Conservation (phyloP, 2,888 invertebrate genomes). For the Onthophagus sagittarius region DNA sequence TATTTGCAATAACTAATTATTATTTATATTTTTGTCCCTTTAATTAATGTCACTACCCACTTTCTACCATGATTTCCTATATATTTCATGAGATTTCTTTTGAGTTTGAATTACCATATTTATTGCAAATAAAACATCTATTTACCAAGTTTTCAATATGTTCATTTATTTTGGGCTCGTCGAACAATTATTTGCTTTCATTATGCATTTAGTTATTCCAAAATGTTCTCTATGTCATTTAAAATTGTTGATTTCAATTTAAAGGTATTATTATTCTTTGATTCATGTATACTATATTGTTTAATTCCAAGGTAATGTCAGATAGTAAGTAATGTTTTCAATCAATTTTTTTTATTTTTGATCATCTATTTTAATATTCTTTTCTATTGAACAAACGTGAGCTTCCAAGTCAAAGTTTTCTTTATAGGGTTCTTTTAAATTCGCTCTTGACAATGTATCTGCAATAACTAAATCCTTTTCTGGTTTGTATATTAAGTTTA, state of each 20-base stretch:
- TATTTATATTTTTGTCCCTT: too few species aligned
- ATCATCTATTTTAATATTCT: neutral
- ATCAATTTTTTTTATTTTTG: too few species aligned
- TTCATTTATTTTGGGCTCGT: slow-evolving; percentile 24
- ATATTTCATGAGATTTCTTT: neutral
- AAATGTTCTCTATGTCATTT: slow-evolving; percentile 30
- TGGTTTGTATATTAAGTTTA: slow-evolving; percentile 25
- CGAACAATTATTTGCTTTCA: slow-evolving; percentile 29
- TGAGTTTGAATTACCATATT: neutral
- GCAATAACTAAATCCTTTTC: slow-evolving; percentile 22
- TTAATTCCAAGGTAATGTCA: slow-evolving; percentile 8
- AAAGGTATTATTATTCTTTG: slow-evolving; percentile 30
- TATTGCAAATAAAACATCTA: slow-evolving; percentile 1
- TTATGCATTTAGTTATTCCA: slow-evolving; percentile 30
- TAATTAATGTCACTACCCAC: neutral
- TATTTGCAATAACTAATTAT: too few species aligned
- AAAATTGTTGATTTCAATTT: slow-evolving; percentile 26
- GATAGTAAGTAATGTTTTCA: too few species aligned
- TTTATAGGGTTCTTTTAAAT: neutral
- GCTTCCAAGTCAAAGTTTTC: slow-evolving; percentile 17
- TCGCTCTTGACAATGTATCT: slow-evolving; percentile 7
- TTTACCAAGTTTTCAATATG: slow-evolving; percentile 8
- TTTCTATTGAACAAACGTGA: slow-evolving; percentile 16
- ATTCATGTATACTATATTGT: slow-evolving; percentile 6
- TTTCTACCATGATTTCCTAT: neutral